Evolutionary conservation across 2,797 vertebrate species (phyloP).

Genomic region (Sebastes matsubarae): DNA sequence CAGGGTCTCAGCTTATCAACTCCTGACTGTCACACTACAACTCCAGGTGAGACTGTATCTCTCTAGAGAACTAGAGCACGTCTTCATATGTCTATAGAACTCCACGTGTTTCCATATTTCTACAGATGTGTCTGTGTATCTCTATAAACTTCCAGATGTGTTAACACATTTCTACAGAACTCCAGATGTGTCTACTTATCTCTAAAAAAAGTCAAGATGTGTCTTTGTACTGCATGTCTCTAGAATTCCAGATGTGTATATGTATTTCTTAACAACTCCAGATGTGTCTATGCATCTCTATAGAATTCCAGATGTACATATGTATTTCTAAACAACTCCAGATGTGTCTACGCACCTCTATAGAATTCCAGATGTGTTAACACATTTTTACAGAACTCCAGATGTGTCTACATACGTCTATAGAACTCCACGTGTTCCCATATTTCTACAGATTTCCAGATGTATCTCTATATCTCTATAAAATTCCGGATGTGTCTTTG

Average conservation of each 20-base stretch:
- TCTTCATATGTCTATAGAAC: not conserved
- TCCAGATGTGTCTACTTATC: not conserved
- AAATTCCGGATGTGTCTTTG: not conserved
- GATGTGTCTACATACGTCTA: not conserved
- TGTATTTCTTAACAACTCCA: not conserved
- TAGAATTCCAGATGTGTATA: not conserved
- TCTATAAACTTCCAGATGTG: not conserved
- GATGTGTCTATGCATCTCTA: not conserved
- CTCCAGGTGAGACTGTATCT: not conserved
- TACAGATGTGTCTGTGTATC: not conserved
- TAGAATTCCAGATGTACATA: not conserved
- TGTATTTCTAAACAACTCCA: not conserved
- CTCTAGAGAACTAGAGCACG: not conserved
- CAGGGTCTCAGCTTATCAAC: conserved; percentile 36
- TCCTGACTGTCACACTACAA: conserved; percentile 17
- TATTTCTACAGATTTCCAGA: not conserved
- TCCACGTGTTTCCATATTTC: not conserved
- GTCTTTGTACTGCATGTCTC: not conserved
- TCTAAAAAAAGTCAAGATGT: not conserved
- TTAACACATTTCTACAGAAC: not conserved
- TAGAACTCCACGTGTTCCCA: not conserved
- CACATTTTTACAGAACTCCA: too few relatives aligned
- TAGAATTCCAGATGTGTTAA: not conserved
- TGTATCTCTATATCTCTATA: not conserved
- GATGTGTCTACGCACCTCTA: not conserved